A percentile compares a stretch with the other conserved stretches of the same genome.
Conservation (phyloP, 2,888 invertebrate species). For the Phengaris alcon region DNA sequence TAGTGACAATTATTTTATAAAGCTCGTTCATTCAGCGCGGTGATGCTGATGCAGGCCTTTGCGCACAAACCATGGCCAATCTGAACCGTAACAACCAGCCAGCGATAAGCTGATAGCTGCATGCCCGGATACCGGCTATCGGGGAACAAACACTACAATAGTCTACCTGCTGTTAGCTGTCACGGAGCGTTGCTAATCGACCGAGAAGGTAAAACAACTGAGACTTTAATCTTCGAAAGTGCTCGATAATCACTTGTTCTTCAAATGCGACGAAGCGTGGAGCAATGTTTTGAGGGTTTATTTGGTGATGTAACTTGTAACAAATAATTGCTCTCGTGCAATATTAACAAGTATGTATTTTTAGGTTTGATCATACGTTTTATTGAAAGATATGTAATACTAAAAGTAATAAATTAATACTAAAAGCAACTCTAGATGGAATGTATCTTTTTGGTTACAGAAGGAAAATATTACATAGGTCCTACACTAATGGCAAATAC, state of each 20-base stretch:
- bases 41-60: background rate
- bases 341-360: background rate
- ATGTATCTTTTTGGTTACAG: too few species aligned
- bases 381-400: too few species aligned
- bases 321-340: background rate
- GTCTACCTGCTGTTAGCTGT: background rate
- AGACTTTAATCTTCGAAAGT: constrained; percentile 5
- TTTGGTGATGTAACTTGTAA: background rate
- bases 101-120: constrained; percentile 8
- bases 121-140: background rate
- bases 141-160: background rate
- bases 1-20: too few species aligned
- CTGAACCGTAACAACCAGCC: background rate
- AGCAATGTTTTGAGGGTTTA: background rate
- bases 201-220: background rate
- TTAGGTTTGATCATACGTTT: background rate
- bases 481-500: too few species aligned
- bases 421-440: too few species aligned
- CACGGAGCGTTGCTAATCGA: background rate
- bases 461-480: too few species aligned
- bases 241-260: constrained; percentile 9
- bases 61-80: background rate
- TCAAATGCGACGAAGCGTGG: background rate
- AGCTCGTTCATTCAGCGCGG: too few species aligned
- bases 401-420: too few species aligned